Evolutionary conservation across 1,140 invertebrate species (phyloP), one percentile per base, ranked within the genome.

Genomic region (Druon quercuslanigerum): DNA sequence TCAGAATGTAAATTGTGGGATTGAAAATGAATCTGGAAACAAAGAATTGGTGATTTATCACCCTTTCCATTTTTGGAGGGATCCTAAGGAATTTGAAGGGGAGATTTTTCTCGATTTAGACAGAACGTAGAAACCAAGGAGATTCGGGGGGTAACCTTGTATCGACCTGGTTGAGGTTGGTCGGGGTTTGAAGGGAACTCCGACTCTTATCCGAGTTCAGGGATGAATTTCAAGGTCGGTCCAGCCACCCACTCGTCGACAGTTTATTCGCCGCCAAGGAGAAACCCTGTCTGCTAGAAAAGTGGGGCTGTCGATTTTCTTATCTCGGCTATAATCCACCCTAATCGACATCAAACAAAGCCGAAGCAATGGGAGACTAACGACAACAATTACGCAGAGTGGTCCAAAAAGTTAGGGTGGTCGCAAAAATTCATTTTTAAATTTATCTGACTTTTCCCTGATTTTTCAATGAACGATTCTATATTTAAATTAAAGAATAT

Each of bases 141-240:
- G 74, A 74, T 56, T 71, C 66, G 79, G 79, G 83, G 84, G 83
- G 84, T 86, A 86, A 87, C 84, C 86, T 88, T 83, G 82, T 84
- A 91, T 90, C 88, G 89, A 91, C 89, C 84, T 77, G 73, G 81
- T 91, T 91, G 90, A 83, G 90, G 88, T 88, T 90, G 90, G 89
- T 91, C 87, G 80, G 54, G 85, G 54, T 84, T 80, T 70, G 81
- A 74, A 82, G 87, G 81, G 87, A 88, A 82, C 79, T 56, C 74
- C 81, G 75, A 75, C 85, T 87, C 87, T 90, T 90, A 90, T 90
- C 86, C 89, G 87, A 88, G 85, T 90, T 88, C 82, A 82, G 86
- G 86, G 88, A 89, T 87, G 83, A 84, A 88, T 88, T 90, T 90
- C 90, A 91, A 91, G 90, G 88, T 85, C 87, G 77, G 78, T 84